Conservation (phyloP, 2,797 vertebrate species). For the Microctenopoma steveboyesi region DNA sequence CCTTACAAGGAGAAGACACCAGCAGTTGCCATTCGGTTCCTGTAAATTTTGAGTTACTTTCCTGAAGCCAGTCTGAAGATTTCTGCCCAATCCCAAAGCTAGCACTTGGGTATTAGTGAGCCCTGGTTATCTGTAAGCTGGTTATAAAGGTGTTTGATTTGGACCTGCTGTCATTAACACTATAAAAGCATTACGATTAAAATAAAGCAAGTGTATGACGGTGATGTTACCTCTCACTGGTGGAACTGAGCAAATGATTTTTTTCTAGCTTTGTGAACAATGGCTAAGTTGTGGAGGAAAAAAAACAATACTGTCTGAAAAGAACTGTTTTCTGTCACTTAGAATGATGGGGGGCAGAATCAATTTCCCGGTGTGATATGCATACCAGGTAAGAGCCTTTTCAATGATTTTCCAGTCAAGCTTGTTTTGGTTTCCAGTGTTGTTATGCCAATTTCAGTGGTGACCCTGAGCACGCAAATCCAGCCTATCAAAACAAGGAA, state of each 20-base stretch:
- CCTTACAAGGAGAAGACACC: too few relatives aligned
- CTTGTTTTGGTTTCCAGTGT: constrained; percentile 80
- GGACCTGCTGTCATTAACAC: not conserved
- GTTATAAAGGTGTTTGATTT: not conserved
- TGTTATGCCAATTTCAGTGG: constrained; percentile 73
- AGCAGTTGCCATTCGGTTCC: too few relatives aligned
- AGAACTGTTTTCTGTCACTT: constrained; percentile 47
- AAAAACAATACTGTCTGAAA: constrained; percentile 32
- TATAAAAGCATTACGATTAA: not conserved
- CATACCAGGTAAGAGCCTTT: constrained; percentile 78
- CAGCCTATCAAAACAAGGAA: constrained; percentile 76
- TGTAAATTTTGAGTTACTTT: too few relatives aligned
- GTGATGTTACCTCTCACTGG: not conserved
- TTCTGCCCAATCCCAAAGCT: too few relatives aligned
- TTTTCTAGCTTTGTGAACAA: constrained; percentile 24
- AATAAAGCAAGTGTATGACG: not conserved
- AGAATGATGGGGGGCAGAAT: constrained; percentile 61
- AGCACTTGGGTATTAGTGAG: too few relatives aligned
- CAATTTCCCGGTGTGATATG: constrained; percentile 79
- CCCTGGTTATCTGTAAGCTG: too few relatives aligned
- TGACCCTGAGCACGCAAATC: constrained; percentile 70
- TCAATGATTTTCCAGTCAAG: constrained; percentile 82
- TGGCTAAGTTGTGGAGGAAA: not conserved
- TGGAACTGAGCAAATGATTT: not conserved
- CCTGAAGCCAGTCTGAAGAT: too few relatives aligned